Base-by-base conservation (phyloP, 2,888 invertebrate genomes). In the Lasioglossum calceatum region DNA sequence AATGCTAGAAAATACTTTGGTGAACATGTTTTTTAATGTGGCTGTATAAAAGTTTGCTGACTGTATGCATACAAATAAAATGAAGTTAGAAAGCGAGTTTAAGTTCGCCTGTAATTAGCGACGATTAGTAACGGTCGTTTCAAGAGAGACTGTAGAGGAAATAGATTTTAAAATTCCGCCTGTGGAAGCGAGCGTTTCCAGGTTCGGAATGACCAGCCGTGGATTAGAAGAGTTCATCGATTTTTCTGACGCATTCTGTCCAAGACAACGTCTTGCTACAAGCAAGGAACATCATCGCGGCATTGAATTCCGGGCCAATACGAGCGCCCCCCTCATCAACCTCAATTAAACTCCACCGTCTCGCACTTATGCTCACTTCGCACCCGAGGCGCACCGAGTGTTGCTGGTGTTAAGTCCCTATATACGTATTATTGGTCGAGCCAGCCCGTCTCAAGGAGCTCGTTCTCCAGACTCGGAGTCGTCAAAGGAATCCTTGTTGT, bases 261-360 rank as follows among this genome's bases (percentile, higher is more conserved):
- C 88, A 91, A 91, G 91, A 91, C 87, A 87, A 90, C 82, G 91
- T 90, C 91, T 91, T 83, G 87, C 85, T 90, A 85, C 92, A 90
- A 92, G 92, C 92, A 93, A 93, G 93, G 93, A 93, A 93, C 93
- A 93, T 93, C 93, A 93, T 94, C 93, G 92, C 93, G 93, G 93
- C 94, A 94, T 94, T 95, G 95, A 94, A 95, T 95, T 95, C 95
- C 94, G 94, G 94, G 94, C 95, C 95, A 95, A 95, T 95, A 94
- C 95, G 94, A 94, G 92, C 93, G 95, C 94, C 95, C 95, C 95
- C 95, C 95, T 95, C 95, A 95, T 95, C 95, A 95, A 95, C 95
- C 94, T 95, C 95, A 95, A 95, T 95, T 95, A 95, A 95, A 95
- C 95, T 94, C 92, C 92, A 93, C 93, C 92, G 94, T 94, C 94